Percentiles rank a stretch among this genome's conserved stretches.
phyloP scores from a whole-genome alignment of 2,888 invertebrate genomes.

The Tupiocoris notatus region DNA sequence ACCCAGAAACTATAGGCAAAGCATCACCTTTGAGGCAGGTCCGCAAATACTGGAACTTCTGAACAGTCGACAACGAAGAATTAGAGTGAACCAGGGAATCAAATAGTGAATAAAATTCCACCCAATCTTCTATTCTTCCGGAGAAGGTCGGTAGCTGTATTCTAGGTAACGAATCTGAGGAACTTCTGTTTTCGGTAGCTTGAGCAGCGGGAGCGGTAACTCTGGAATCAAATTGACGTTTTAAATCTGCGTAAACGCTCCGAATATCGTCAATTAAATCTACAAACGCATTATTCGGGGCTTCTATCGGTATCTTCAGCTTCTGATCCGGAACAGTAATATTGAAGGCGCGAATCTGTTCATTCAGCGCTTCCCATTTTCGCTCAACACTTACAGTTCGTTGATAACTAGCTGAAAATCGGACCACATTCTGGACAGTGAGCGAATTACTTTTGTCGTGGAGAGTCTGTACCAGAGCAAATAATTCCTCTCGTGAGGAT shows the following conservation, averaged over 20 bases:
- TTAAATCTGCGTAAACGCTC: not conserved
- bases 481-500: not conserved
- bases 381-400: not conserved
- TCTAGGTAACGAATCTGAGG: not conserved
- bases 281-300: not conserved
- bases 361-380: not conserved
- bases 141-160: slow-evolving; percentile 26
- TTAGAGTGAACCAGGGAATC: slow-evolving; percentile 20
- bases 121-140: slow-evolving; percentile 28
- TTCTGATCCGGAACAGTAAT: not conserved
- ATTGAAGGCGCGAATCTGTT: not conserved
- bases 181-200: not conserved
- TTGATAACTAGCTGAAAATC: slow-evolving; percentile 9
- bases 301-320: not conserved
- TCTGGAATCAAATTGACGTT: too few species aligned
- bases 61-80: not conserved
- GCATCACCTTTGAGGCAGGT: slow-evolving; percentile 20
- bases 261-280: slow-evolving; percentile 1
- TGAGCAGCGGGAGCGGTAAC: not conserved
- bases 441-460: slow-evolving; percentile 1
- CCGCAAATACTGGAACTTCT: slow-evolving; percentile 29
- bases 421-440: not conserved
- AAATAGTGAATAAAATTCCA: slow-evolving; percentile 10
- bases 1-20: slow-evolving; percentile 17
- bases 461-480: not conserved